Percentiles rank a stretch among this genome's conserved stretches.
Evolutionary conservation across 2,113 vertebrate species (phyloP).

Genomic region (Chloroceryle aenea): DNA sequence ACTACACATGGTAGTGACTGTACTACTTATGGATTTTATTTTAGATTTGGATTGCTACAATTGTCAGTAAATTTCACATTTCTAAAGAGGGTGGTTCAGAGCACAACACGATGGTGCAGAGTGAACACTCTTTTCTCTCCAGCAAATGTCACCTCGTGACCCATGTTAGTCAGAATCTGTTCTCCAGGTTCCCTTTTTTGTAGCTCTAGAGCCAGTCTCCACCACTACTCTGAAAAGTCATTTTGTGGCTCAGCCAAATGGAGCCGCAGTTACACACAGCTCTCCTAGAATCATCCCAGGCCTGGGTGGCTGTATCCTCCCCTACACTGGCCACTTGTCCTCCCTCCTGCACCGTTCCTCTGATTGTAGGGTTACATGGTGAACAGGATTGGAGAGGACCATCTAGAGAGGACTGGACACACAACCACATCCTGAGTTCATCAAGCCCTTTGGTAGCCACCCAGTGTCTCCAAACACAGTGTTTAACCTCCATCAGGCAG

Average conservation of each 20-base stretch:
- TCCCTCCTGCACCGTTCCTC: neutral
- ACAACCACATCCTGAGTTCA: neutral
- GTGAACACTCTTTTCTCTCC: neutral
- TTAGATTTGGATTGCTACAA: neutral
- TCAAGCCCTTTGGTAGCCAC: neutral
- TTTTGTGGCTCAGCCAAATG: neutral
- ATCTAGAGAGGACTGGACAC: neutral
- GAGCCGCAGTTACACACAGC: neutral
- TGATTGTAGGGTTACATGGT: neutral
- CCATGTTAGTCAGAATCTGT: neutral
- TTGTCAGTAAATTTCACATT: neutral
- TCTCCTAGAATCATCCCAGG: neutral
- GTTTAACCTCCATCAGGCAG: neutral
- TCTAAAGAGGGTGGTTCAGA: neutral
- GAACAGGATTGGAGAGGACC: neutral
- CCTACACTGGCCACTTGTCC: neutral
- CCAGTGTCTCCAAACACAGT: neutral
- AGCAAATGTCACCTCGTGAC: accelerated
- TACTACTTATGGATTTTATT: neutral
- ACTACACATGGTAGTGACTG: neutral
- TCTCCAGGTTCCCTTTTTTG: neutral
- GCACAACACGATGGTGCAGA: neutral
- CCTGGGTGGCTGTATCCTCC: neutral
- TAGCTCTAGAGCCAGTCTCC: neutral
- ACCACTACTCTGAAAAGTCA: neutral